Percentiles rank a stretch among this genome's conserved stretches.
These are phyloP conservation scores for Drosophila orena DNA, from an alignment of 1,140 invertebrate species.

Conservation along the genomic window DNA sequence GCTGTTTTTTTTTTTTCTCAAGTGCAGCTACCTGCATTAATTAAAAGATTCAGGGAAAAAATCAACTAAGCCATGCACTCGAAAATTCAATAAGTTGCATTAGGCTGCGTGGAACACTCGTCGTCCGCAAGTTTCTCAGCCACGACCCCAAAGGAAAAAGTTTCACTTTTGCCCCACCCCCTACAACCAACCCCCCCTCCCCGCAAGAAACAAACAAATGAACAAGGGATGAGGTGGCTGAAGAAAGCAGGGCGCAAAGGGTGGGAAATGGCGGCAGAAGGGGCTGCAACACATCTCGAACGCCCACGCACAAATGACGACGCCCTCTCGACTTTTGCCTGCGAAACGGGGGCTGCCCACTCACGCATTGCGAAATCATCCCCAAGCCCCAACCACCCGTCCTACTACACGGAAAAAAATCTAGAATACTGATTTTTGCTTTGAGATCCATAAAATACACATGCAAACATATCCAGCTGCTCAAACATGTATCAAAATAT, in stretches of 20 bases:
- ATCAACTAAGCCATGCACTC: constrained; percentile 58
- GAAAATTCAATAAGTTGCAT: constrained; percentile 76
- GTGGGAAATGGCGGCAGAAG: constrained; percentile 17
- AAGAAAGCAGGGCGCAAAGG: constrained; percentile 6
- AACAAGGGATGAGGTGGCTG: constrained; percentile 12
- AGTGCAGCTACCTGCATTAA: constrained; percentile 59
- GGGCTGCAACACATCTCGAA: constrained; percentile 48
- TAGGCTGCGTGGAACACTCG: constrained; percentile 40
- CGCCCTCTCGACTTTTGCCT: constrained; percentile 29
- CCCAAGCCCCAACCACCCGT: not conserved
- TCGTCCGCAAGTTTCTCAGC: constrained; percentile 47
- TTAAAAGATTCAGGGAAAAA: constrained; percentile 58
- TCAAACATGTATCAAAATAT: too few relatives aligned
- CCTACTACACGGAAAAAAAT: not conserved
- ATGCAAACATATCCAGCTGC: too few relatives aligned
- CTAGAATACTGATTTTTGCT: too few relatives aligned
- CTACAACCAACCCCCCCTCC: too few relatives aligned
- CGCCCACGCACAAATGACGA: constrained; percentile 67
- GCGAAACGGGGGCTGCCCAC: constrained; percentile 46
- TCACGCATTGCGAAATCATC: constrained; percentile 40
- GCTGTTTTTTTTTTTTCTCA: constrained; percentile 6
- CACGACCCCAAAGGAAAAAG: constrained; percentile 47
- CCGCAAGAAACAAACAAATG: constrained; percentile 38
- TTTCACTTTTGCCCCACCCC: constrained; percentile 50
- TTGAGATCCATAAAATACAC: too few relatives aligned